phyloP scores from a whole-genome alignment of 2,113 vertebrate species.

The Scomber japonicus region DNA sequence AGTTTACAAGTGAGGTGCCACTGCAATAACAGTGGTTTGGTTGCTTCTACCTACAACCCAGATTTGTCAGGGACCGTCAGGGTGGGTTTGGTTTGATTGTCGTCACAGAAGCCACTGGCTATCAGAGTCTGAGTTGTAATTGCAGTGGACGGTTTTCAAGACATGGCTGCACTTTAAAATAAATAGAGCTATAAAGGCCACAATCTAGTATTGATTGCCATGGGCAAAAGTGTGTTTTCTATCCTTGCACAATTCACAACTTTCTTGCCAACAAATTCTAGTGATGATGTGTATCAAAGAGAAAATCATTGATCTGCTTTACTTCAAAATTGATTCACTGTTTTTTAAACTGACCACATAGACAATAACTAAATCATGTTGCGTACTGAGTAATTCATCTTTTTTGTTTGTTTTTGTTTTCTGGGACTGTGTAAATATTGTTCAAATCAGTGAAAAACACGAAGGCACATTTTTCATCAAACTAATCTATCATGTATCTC shows the following conservation, averaged over 20 bases:
- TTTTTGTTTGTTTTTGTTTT: too few relatives aligned
- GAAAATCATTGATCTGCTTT: not conserved
- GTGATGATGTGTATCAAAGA: not conserved
- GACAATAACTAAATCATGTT: too few relatives aligned
- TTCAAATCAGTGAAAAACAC: too few relatives aligned
- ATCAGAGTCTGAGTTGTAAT: constrained; percentile 9
- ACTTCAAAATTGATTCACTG: too few relatives aligned
- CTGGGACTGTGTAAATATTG: too few relatives aligned
- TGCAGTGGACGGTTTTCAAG: constrained; percentile 11
- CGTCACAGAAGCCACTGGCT: constrained; percentile 15
- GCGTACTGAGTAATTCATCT: too few relatives aligned
- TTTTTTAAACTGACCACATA: too few relatives aligned
- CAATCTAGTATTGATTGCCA: not conserved
- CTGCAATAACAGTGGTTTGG: too few relatives aligned
- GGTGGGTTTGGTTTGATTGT: constrained; percentile 22
- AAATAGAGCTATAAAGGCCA: constrained; percentile 15
- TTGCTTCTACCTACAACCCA: too few relatives aligned
- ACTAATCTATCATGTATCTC: too few relatives aligned
- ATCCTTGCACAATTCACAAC: not conserved
- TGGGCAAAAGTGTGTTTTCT: constrained; percentile 10
- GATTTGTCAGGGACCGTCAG: constrained; percentile 14
- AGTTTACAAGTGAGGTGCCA: too few relatives aligned
- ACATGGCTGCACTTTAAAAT: constrained; percentile 10
- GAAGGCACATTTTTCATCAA: too few relatives aligned
- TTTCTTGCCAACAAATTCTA: not conserved